Conservation (phyloP, 2,888 invertebrate genomes). For the Clistopyga incitator region DNA sequence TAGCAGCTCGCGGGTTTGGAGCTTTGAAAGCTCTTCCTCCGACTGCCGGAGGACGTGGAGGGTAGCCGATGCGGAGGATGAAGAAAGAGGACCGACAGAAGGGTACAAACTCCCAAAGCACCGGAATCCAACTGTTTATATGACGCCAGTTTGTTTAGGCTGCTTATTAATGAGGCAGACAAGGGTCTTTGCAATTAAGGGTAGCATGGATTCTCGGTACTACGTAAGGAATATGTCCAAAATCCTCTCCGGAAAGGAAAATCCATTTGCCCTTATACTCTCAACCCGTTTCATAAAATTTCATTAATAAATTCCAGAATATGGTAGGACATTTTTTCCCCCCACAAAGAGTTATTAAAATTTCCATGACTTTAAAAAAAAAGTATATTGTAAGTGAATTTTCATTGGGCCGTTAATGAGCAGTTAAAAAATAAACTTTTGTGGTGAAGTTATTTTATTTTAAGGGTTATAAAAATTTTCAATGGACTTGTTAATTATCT, state of each 20-base stretch:
- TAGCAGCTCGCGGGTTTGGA: conserved; percentile 31
- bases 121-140: conserved; percentile 80
- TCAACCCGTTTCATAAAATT: no score
- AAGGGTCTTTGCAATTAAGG: conserved; percentile 80
- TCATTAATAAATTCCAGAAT: no score
- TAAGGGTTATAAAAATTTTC: no score
- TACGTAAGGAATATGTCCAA: conserved; percentile 26
- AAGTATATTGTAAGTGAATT: no score
- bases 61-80: conserved; percentile 25
- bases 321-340: no score
- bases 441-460: no score
- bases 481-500: no score
- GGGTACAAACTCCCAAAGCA: conserved; percentile 43
- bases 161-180: conserved; percentile 81
- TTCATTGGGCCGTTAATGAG: no score
- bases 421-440: no score
- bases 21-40: conserved; percentile 51
- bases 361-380: no score
- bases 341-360: no score
- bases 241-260: not conserved
- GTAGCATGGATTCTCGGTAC: conserved; percentile 76
- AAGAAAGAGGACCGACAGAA: conserved; percentile 26
- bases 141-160: conserved; percentile 81
- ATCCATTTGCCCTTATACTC: not conserved
- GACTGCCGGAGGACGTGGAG: conserved; percentile 41